Evolutionary conservation across 2,888 invertebrate species (phyloP), one percentile per base, ranked within the genome.

Genomic region (Agrochola macilenta): DNA sequence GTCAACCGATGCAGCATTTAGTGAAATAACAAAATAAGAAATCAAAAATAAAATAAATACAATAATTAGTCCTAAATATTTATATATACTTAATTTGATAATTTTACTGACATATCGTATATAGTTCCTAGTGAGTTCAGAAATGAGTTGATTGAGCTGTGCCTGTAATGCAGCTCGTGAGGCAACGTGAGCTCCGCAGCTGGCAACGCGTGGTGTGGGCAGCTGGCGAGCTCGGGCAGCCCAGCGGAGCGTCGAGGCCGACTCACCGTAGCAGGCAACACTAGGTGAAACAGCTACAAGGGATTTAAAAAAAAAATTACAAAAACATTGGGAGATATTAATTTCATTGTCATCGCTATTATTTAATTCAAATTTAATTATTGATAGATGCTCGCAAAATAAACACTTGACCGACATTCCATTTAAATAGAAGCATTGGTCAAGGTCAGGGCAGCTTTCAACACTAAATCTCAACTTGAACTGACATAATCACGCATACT

Each of bases 171-270:
- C 92, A 14, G 92, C 91, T 77, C 90, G 90, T 30, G 93, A 87
- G 20, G 86, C 76, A 26, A 88, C 79, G 64, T 81, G 88, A 17
- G 87, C 75, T 46, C 83, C 86, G 30, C 86, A 78, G 68, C 26
- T 85, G 35, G 77, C 69, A 20, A 83, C 57, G n/a, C 91, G 92
- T 0, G 92, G 88, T 5, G 91, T 87, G 0, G 94, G 95, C 72
- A 98, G 97, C 88, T 97, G 97, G 83, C 98, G 97, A 87, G 98
- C 98, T 80, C 98, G 96, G 88, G 98, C 98, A 78, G 98, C 98
- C 97, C 98, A 98, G 80, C 98, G 97, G 68, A 98, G 96, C n/a
- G 98, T 98, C 89, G 98, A 98, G 70, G 98, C 97, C 14, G 98
- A 98, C 94, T 98, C 98, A 89, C 97, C 98, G 97, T 98, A 98